A percentile compares a stretch with the other conserved stretches of the same genome.
Evolutionary conservation across 2,797 vertebrate genomes (phyloP).

Genomic region (Poecilia gillii): DNA sequence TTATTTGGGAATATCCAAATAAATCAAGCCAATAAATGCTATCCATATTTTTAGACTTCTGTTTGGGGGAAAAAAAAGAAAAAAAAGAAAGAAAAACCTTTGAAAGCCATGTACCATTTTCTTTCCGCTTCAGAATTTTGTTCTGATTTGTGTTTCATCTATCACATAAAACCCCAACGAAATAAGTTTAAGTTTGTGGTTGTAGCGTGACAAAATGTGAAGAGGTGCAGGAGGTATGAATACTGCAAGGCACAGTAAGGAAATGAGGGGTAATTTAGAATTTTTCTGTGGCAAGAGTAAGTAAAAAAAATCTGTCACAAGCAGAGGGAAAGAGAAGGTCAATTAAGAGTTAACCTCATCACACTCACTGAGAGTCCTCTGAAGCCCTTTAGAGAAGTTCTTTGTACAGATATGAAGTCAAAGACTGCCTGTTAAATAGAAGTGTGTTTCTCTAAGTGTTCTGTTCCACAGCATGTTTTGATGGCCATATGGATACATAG

Average conservation of each 20-base stretch:
- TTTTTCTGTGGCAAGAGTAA: slow-evolving; percentile 5
- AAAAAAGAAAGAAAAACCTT: not conserved
- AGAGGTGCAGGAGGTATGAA: not conserved
- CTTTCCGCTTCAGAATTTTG: not conserved
- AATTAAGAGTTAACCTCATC: not conserved
- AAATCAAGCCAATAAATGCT: not conserved
- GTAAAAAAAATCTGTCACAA: not conserved
- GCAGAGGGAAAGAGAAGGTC: slow-evolving; percentile 1
- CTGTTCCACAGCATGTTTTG: slow-evolving; percentile 43
- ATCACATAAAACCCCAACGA: not conserved
- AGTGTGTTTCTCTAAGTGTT: slow-evolving; percentile 25
- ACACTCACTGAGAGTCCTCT: not conserved
- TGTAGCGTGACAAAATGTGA: not conserved
- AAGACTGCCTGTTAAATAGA: slow-evolving; percentile 24
- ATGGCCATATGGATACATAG: slow-evolving; percentile 53
- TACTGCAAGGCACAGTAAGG: not conserved
- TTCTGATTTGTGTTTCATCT: not conserved
- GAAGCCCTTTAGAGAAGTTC: not conserved
- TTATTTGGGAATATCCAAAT: not conserved
- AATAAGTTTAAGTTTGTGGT: not conserved
- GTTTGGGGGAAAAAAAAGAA: not conserved
- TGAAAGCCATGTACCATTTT: not conserved
- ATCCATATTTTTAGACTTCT: not conserved
- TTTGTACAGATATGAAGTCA: slow-evolving; percentile 27
- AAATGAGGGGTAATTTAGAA: not conserved